Percentiles rank a stretch among this genome's conserved stretches.
Evolutionary conservation across 2,797 vertebrate species (phyloP).

Genomic region (Rhinatrema bivittatum): DNA sequence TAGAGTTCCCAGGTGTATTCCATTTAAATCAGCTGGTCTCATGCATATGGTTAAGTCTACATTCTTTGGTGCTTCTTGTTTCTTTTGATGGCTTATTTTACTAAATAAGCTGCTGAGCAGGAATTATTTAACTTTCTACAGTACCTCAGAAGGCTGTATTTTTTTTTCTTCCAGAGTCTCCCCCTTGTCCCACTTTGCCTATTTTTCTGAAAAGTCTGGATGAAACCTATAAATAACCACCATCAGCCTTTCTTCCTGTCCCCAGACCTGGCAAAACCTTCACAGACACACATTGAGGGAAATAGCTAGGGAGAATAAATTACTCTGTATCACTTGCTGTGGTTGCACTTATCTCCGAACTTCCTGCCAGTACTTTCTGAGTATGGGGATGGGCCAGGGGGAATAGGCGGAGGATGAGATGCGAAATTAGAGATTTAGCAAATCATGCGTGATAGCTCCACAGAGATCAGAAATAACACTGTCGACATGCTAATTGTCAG

Average conservation of each 20-base stretch:
- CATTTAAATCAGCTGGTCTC: too few relatives aligned
- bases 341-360: background rate
- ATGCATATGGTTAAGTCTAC: too few relatives aligned
- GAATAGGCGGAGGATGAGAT: background rate
- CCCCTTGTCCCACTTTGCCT: background rate
- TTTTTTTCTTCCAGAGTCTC: too few relatives aligned
- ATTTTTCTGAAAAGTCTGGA: conserved; percentile 7
- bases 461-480: conserved; percentile 1
- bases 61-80: too few relatives aligned
- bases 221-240: background rate
- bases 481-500: conserved; percentile 1
- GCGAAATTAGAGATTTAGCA: conserved; percentile 11
- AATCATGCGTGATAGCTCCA: background rate
- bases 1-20: too few relatives aligned
- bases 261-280: background rate
- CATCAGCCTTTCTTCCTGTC: background rate
- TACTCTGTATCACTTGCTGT: background rate
- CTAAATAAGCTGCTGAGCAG: conserved; percentile 6
- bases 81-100: conserved; percentile 6
- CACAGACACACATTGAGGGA: conserved; percentile 3
- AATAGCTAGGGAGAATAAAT: background rate
- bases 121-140: background rate
- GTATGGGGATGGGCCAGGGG: background rate
- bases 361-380: conserved; percentile 1
- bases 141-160: background rate